Evolutionary conservation across 2,797 vertebrate species (phyloP).

Genomic region (Amblyraja radiata): DNA sequence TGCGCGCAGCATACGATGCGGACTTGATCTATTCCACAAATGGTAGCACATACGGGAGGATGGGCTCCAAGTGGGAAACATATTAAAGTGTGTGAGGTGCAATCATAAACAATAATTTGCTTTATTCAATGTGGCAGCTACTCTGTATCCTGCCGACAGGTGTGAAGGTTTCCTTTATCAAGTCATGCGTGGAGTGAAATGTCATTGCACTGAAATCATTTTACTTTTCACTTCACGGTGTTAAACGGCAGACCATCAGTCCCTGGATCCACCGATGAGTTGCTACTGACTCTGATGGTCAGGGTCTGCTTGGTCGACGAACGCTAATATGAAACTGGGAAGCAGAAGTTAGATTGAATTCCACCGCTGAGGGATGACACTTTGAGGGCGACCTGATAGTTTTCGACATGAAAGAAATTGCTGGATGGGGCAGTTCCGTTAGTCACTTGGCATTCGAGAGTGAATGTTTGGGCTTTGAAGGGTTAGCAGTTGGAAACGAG

Average conservation of each 20-base stretch:
- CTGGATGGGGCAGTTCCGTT: neutral
- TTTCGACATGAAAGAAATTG: neutral
- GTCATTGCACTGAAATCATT: neutral
- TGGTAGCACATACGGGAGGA: neutral
- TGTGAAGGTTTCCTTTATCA: neutral
- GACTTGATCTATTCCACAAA: too few species aligned
- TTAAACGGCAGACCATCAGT: neutral
- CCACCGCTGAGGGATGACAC: neutral
- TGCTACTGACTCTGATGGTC: neutral
- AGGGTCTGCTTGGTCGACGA: neutral
- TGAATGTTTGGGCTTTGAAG: neutral
- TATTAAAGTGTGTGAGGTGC: neutral
- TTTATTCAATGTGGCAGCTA: neutral
- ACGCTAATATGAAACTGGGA: neutral
- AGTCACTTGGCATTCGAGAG: neutral
- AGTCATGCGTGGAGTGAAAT: neutral
- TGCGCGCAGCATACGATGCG: neutral
- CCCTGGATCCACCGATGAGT: neutral
- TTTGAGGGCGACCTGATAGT: neutral
- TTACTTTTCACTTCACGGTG: neutral
- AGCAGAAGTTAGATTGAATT: neutral
- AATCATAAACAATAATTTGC: neutral
- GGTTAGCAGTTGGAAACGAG: neutral
- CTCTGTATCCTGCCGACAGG: neutral
- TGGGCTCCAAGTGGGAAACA: neutral